Evolutionary conservation across 1,140 invertebrate genomes (phyloP).

Genomic region (Pseudoatta argentina): DNA sequence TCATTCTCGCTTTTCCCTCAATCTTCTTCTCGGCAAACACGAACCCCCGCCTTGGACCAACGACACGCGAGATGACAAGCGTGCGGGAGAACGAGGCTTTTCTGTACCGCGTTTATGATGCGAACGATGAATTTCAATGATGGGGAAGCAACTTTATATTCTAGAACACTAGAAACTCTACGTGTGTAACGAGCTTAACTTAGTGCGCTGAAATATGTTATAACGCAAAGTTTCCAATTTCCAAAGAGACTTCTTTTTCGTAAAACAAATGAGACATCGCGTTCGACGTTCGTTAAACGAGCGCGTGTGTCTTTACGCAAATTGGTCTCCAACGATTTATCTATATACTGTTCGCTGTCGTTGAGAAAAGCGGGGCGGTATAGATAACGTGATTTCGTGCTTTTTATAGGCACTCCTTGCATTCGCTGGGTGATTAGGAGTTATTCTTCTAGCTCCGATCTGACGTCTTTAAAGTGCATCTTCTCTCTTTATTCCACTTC

Average conservation of each 20-base stretch:
- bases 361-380: conserved; percentile 24
- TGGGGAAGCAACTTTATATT: conserved; percentile 31
- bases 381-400: conserved; percentile 8
- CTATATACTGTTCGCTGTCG: conserved; percentile 1
- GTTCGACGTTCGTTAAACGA: conserved; percentile 22
- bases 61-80: conserved; percentile 58
- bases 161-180: conserved; percentile 41
- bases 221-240: conserved; percentile 24
- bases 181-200: conserved; percentile 63
- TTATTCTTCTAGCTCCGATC: conserved; percentile 10
- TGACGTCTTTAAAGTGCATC: neutral
- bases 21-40: neutral
- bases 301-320: neutral
- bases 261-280: neutral
- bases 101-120: conserved; percentile 40
- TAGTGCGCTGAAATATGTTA: conserved; percentile 59
- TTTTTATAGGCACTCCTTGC: conserved; percentile 8
- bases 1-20: neutral
- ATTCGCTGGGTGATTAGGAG: conserved; percentile 13
- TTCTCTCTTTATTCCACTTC: neutral
- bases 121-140: conserved; percentile 30
- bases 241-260: conserved; percentile 48
- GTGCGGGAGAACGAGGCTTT: conserved; percentile 48
- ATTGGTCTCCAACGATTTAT: conserved; percentile 16
- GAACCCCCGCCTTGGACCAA: conserved; percentile 70